phyloP scores from a whole-genome alignment of 2,113 vertebrate species.

The Heterotis niloticus region DNA sequence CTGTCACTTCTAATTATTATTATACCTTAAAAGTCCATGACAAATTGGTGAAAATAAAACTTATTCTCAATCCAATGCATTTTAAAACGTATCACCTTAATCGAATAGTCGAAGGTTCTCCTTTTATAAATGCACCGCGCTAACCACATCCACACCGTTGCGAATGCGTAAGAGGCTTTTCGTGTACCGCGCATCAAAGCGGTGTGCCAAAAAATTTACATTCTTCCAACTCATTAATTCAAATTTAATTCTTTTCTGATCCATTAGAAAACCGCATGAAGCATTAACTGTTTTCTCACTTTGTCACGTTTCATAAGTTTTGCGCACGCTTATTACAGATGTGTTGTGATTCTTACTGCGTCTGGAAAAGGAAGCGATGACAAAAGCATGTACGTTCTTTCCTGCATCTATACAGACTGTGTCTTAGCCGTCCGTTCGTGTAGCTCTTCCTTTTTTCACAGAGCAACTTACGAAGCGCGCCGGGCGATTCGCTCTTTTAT shows the following conservation, averaged over 20 bases:
- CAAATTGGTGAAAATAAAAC: conserved; percentile 48
- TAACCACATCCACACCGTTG: conserved; percentile 33
- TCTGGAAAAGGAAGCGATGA: not conserved
- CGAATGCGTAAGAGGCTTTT: conserved; percentile 29
- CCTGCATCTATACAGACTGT: no score
- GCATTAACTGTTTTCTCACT: conserved; percentile 52
- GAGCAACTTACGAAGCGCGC: not conserved
- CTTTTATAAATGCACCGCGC: conserved; percentile 37
- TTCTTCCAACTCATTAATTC: conserved; percentile 50
- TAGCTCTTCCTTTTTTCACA: not conserved
- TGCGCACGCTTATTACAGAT: conserved; percentile 50
- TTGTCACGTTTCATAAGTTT: conserved; percentile 59
- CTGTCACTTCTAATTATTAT: conserved; percentile 59
- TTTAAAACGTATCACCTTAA: conserved; percentile 36
- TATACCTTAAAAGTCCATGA: conserved; percentile 45
- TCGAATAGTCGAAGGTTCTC: conserved; percentile 39
- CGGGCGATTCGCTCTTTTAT: no score
- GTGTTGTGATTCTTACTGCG: not conserved
- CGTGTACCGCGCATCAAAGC: conserved; percentile 35
- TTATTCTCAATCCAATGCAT: conserved; percentile 46
- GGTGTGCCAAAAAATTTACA: conserved; percentile 58
- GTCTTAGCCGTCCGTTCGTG: not conserved
- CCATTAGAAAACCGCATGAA: conserved; percentile 57
- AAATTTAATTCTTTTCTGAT: conserved; percentile 60
- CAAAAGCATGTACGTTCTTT: not conserved